phyloP scores from a whole-genome alignment of 1,140 invertebrate species.

The Cataglyphis hispanica region DNA sequence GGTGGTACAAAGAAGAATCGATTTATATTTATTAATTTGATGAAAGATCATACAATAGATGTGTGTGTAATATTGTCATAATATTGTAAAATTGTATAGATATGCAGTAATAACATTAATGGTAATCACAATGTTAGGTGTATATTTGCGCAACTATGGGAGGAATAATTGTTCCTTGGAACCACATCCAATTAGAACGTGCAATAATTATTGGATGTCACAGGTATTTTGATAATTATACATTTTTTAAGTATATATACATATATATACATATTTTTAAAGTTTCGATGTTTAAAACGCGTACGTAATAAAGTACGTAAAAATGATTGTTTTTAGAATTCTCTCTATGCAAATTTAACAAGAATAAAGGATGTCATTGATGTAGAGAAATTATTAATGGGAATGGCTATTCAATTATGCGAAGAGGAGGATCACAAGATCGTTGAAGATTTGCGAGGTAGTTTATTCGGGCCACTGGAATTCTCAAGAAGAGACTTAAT shows the following conservation, averaged over 20 bases:
- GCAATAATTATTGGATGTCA: conserved; percentile 89
- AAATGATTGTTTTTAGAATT: conserved; percentile 64
- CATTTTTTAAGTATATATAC: no score
- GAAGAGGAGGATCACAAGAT: conserved; percentile 90
- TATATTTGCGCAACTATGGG: conserved; percentile 82
- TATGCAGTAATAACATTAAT: background rate
- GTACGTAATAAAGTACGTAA: background rate
- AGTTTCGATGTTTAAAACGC: background rate
- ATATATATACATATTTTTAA: background rate
- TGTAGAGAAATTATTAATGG: conserved; percentile 88
- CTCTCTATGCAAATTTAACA: conserved; percentile 28
- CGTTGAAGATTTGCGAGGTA: conserved; percentile 89
- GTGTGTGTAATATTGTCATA: background rate
- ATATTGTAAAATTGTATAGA: background rate
- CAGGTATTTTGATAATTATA: conserved; percentile 54
- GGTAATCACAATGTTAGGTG: conserved; percentile 67
- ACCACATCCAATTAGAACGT: conserved; percentile 86
- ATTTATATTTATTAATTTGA: background rate
- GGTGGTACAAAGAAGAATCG: background rate
- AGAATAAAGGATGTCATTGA: conserved; percentile 78
- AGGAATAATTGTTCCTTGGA: conserved; percentile 80
- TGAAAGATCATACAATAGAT: no score
- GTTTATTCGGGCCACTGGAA: conserved; percentile 90
- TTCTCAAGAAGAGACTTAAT: conserved; percentile 90
- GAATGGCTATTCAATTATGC: conserved; percentile 88